These are phyloP conservation scores for Mechanitis messenoides DNA, from an alignment of 2,888 invertebrate genomes.

Conservation along the genomic window DNA sequence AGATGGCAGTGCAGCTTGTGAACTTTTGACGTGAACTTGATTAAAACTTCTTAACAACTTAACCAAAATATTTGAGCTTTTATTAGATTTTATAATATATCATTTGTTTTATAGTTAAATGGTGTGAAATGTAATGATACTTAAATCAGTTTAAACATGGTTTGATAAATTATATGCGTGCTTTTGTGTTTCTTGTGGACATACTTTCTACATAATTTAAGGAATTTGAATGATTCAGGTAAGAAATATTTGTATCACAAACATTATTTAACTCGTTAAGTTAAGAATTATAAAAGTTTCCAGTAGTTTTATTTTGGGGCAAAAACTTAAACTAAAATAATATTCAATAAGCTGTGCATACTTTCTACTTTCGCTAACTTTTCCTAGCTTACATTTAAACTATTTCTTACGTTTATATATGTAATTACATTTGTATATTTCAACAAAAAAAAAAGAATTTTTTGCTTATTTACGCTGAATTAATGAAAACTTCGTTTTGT, in stretches of 20 bases:
- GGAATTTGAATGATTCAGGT: constrained; percentile 43
- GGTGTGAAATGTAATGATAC: constrained; percentile 24
- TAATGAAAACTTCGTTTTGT: too few species aligned
- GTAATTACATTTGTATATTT: neutral
- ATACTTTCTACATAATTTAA: constrained; percentile 27
- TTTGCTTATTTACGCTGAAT: too few species aligned
- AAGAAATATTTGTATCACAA: constrained; percentile 30
- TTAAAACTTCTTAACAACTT: constrained; percentile 67
- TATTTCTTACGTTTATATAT: neutral
- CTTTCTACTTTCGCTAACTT: constrained; percentile 19
- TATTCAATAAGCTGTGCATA: neutral
- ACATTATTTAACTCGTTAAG: constrained; percentile 5
- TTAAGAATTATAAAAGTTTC: neutral
- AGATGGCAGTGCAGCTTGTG: constrained; percentile 62
- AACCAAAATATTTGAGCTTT: constrained; percentile 72
- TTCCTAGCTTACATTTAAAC: neutral
- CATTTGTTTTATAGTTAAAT: constrained; percentile 43
- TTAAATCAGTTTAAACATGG: constrained; percentile 32
- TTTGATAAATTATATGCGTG: constrained; percentile 23
- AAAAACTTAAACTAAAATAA: neutral
- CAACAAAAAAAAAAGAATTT: neutral
- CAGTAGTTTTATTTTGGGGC: too few species aligned
- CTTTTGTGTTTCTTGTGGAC: constrained; percentile 15
- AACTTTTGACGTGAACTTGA: constrained; percentile 77
- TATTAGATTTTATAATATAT: constrained; percentile 59